Base-by-base conservation (phyloP, 1,140 invertebrate species). In the Diabrotica undecimpunctata region DNA sequence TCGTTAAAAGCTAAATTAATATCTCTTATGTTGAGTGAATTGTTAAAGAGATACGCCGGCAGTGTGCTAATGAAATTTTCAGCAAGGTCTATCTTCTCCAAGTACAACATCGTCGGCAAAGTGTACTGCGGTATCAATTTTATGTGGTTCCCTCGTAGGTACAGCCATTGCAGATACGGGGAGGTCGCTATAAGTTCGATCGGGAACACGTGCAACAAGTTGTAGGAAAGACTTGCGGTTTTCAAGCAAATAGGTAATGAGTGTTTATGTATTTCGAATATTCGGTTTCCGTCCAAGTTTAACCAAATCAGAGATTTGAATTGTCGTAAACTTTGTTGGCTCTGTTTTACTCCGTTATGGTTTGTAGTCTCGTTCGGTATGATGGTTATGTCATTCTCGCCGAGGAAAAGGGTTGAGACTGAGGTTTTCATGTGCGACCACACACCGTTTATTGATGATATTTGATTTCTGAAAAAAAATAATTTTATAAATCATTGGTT, bases 41-140 rank as follows among this genome's bases (percentile, higher is more conserved):
- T 83, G 74, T 93, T 90, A 64, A 90, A 84, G 67, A 81, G 77
- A 72, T 81, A 81, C 68, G 79, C 81, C 12, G 80, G 85, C 72
- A 84, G 79, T 58, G 75, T 85, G 72, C 87, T 85, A 65, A 92
- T 83, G 65, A 84, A 83, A 78, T 95, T 95, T 75, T 94, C 91
- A 50, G 92, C 92, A 13, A 96, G 80, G 75, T 96, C 93, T 63
- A 95, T 81, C 73, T 93, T 88, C 73, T 95, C 91, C 56, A 95
- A 77, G 68, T 84, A 86, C 41, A 84, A 78, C 77, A 87, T 80
- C 55, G 84, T 81, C 54, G 87, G 82, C 74, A 87, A 80, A 55
- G 82, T 83, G 68, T 87, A 83, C 74, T 84, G 83, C 61, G 81
- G 85, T 66, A 93, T 82, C 2, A 83, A 78, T 61, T 84, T 83